Percentiles rank a stretch among this genome's conserved stretches.
These are phyloP conservation scores for Berghia stephanieae DNA, from an alignment of 1,140 invertebrate genomes.

Conservation along the genomic window DNA sequence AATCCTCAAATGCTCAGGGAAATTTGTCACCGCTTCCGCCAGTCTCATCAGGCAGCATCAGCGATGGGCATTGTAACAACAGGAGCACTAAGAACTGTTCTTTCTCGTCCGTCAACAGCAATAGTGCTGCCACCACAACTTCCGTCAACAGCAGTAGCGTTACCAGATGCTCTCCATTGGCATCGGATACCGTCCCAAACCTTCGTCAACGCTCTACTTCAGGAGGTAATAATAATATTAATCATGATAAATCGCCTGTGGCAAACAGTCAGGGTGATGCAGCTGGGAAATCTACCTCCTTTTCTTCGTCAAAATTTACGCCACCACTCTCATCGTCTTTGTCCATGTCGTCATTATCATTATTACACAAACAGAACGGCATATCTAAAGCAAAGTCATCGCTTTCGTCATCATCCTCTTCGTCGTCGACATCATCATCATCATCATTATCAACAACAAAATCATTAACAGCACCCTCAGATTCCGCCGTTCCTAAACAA, in stretches of 20 bases:
- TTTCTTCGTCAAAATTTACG: not conserved
- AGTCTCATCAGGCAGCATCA: no score
- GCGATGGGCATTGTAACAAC: no score
- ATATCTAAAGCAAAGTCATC: not conserved
- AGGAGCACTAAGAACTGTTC: no score
- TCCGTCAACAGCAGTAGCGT: not conserved
- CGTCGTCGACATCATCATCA: not conserved
- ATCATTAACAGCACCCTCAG: not conserved
- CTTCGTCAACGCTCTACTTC: constrained; percentile 14
- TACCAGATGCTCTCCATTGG: constrained; percentile 10
- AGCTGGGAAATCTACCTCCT: not conserved
- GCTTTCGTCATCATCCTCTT: not conserved
- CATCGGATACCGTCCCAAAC: constrained; percentile 23
- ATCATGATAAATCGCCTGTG: constrained; percentile 13
- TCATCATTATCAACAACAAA: not conserved
- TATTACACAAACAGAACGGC: no score
- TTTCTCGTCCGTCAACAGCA: no score
- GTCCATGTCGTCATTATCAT: constrained; percentile 2
- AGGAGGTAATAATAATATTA: not conserved
- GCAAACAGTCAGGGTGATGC: no score
- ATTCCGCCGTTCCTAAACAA: not conserved
- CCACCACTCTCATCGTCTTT: not conserved
- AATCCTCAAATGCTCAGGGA: no score
- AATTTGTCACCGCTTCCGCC: no score
- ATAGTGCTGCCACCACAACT: not conserved